A percentile compares a stretch with the other conserved stretches of the same genome.
phyloP scores from a whole-genome alignment of 2,113 vertebrate genomes.

The Acanthochromis polyacanthus region DNA sequence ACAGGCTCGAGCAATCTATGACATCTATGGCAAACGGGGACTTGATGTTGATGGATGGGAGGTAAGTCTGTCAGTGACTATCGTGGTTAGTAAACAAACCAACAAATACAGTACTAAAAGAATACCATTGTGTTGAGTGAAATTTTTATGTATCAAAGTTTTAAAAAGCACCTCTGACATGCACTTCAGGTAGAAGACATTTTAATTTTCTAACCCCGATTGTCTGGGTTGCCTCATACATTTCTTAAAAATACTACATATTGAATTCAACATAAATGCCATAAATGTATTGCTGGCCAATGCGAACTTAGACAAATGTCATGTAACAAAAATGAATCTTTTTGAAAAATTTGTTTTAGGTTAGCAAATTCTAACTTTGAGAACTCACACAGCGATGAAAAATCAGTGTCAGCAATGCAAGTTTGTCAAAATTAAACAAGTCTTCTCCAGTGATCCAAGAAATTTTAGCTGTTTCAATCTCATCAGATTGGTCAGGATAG shows the following conservation, averaged over 20 bases:
- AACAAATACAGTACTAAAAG: not conserved
- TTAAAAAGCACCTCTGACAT: too few species aligned
- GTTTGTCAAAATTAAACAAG: not conserved
- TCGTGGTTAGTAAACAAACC: not conserved
- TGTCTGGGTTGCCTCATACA: not conserved
- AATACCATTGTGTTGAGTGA: too few species aligned
- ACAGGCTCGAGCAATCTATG: conserved; percentile 97
- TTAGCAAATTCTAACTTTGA: not conserved
- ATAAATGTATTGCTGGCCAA: not conserved
- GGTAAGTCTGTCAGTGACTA: conserved; percentile 83
- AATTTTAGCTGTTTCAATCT: too few species aligned
- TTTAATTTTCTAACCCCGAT: not conserved
- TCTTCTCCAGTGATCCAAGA: too few species aligned
- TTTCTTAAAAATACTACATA: conserved; percentile 4
- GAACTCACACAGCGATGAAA: not conserved
- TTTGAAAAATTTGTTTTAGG: not conserved
- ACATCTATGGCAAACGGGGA: conserved; percentile 97
- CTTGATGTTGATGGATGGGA: conserved; percentile 99
- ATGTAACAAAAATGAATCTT: not conserved
- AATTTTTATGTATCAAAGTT: too few species aligned
- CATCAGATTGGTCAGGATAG: not conserved
- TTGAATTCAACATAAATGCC: conserved; percentile 14
- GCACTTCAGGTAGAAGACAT: not conserved
- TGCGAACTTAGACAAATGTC: not conserved
- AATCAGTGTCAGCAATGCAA: not conserved